A percentile compares a stretch with the other conserved stretches of the same genome.
Conservation (phyloP, 1,140 invertebrate species). For the Sarcophaga bullata region DNA sequence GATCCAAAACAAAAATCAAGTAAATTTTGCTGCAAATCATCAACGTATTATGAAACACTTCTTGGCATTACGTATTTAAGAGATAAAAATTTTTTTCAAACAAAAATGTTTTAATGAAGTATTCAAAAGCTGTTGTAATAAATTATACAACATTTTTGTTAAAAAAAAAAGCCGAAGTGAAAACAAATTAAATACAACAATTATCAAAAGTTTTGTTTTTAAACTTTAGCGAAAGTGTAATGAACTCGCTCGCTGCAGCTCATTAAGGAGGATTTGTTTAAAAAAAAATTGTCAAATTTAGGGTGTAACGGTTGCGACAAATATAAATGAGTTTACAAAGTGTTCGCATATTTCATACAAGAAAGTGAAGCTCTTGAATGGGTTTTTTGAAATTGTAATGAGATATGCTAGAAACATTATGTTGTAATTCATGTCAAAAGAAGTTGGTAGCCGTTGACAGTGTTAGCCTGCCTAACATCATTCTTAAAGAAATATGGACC, state of each 20-base stretch:
- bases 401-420: no score
- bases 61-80: no score
- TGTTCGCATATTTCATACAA: no score
- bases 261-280: not conserved
- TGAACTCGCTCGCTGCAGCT: not conserved
- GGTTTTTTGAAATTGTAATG: no score
- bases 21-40: slow-evolving; percentile 6
- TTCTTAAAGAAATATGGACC: no score
- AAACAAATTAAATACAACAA: not conserved
- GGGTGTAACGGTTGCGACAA: no score
- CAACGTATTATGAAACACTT: not conserved
- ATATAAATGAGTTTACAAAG: no score
- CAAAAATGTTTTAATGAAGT: not conserved
- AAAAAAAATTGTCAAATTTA: not conserved
- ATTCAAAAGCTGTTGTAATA: not conserved
- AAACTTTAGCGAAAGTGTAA: not conserved
- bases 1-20: not conserved
- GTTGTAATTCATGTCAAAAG: no score
- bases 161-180: not conserved
- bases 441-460: no score
- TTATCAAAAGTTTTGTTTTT: not conserved
- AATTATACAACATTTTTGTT: not conserved
- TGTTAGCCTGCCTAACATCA: no score
- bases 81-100: not conserved
- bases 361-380: no score